These are phyloP conservation scores for Paedocypris micromegethes DNA, from an alignment of 2,797 vertebrate genomes.

Conservation along the genomic window DNA sequence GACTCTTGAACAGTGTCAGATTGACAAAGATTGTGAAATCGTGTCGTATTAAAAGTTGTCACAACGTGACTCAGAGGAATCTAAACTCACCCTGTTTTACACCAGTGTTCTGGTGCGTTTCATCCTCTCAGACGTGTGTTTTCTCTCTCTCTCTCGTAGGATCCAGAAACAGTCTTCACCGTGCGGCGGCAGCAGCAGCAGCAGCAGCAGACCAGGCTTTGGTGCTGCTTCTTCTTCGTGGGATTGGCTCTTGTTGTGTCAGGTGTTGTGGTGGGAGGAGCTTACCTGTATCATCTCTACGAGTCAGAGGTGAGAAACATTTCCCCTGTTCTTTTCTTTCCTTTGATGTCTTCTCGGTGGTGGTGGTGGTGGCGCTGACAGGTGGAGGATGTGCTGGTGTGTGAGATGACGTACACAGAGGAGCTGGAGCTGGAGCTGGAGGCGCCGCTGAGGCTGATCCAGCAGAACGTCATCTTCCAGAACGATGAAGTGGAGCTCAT, in stretches of 20 bases:
- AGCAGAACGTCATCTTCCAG: conserved; percentile 83
- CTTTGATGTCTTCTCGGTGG: neutral
- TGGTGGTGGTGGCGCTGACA: conserved; percentile 13
- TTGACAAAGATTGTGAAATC: too few relatives aligned
- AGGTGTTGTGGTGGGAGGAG: conserved; percentile 86
- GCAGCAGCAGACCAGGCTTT: conserved; percentile 73
- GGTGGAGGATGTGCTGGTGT: conserved; percentile 58
- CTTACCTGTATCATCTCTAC: conserved; percentile 86
- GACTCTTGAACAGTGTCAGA: too few relatives aligned
- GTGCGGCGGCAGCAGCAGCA: conserved; percentile 58
- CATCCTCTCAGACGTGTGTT: neutral
- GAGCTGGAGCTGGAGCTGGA: conserved; percentile 47
- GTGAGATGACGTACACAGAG: conserved; percentile 62
- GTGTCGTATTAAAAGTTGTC: too few relatives aligned
- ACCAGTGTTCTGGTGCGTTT: too few relatives aligned
- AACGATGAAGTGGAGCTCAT: conserved; percentile 86
- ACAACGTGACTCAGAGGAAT: too few relatives aligned
- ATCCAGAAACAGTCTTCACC: conserved; percentile 73
- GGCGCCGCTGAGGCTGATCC: conserved; percentile 68
- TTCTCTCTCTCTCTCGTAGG: conserved; percentile 62
- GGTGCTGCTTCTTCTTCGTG: conserved; percentile 97
- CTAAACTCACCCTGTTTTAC: too few relatives aligned
- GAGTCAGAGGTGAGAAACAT: conserved; percentile 71
- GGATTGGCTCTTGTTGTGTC: conserved; percentile 90
- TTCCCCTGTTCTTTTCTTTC: neutral